Evolutionary conservation across 2,888 invertebrate genomes (phyloP).

Genomic region (Brachyptera risi): DNA sequence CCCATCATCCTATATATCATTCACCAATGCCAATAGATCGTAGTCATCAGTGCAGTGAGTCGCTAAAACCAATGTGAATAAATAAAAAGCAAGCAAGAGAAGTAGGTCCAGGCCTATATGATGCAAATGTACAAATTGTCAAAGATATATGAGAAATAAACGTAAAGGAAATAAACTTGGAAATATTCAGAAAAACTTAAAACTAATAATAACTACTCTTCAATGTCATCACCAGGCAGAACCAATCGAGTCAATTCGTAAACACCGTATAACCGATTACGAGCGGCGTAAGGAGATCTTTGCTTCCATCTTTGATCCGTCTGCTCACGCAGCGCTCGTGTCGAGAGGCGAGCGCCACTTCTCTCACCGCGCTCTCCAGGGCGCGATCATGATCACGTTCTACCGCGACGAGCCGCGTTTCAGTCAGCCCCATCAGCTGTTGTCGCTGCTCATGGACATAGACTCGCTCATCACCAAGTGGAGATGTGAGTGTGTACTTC

Average conservation of each 20-base stretch:
- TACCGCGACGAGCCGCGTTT: slow-evolving; percentile 97
- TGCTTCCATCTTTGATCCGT: slow-evolving; percentile 82
- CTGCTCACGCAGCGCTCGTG: slow-evolving; percentile 77
- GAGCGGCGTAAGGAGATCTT: slow-evolving; percentile 80
- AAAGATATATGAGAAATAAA: no score
- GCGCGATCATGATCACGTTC: slow-evolving; percentile 96
- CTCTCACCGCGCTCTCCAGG: slow-evolving; percentile 87
- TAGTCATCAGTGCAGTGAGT: no score
- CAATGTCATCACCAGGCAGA: slow-evolving; percentile 49
- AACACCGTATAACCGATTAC: slow-evolving; percentile 66
- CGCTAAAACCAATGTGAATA: no score
- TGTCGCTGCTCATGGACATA: slow-evolving; percentile 94
- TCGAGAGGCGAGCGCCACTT: slow-evolving; percentile 84
- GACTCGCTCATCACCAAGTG: slow-evolving; percentile 98
- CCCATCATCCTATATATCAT: no score
- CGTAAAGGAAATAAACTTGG: background rate
- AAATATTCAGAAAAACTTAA: background rate
- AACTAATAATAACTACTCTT: background rate
- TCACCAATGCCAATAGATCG: no score
- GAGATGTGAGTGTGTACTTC: slow-evolving; percentile 96
- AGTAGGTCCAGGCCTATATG: no score
- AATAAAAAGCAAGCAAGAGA: no score
- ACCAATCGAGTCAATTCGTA: slow-evolving; percentile 57
- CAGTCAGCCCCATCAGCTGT: slow-evolving; percentile 94
- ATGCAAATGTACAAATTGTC: no score